These are phyloP conservation scores for Balaeniceps rex DNA, from an alignment of 2,113 vertebrate species.

Conservation along the genomic window DNA sequence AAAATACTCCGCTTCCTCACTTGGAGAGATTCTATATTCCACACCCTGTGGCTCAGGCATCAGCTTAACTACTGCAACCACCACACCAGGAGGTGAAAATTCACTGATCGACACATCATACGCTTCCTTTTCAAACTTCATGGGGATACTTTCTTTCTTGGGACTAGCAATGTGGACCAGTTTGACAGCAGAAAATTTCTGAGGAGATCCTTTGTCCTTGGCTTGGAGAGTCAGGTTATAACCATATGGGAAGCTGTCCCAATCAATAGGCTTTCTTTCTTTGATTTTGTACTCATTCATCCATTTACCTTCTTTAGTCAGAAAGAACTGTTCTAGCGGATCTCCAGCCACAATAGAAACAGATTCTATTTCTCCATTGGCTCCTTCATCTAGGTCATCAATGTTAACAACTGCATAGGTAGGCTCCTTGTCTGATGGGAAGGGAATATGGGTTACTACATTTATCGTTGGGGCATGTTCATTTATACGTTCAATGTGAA, in stretches of 20 bases:
- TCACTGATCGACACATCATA: constrained; percentile 89
- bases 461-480: constrained; percentile 85
- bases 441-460: constrained; percentile 80
- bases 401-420: constrained; percentile 85
- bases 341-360: constrained; percentile 88
- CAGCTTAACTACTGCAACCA: constrained; percentile 84
- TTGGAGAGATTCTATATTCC: constrained; percentile 84
- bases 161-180: constrained; percentile 79
- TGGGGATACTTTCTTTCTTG: constrained; percentile 62
- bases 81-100: constrained; percentile 89
- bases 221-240: constrained; percentile 93
- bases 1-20: constrained; percentile 83
- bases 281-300: constrained; percentile 88
- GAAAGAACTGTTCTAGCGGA: constrained; percentile 80
- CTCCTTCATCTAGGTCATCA: constrained; percentile 88
- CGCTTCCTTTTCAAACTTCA: constrained; percentile 81
- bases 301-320: constrained; percentile 81
- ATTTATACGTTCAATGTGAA: constrained; percentile 93
- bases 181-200: constrained; percentile 82
- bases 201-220: constrained; percentile 88
- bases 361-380: constrained; percentile 92
- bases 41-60: constrained; percentile 80
- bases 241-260: constrained; percentile 84
- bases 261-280: constrained; percentile 79
- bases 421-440: constrained; percentile 78